Percentiles rank a stretch among this genome's conserved stretches.
phyloP scores from a whole-genome alignment of 2,113 vertebrate genomes.

The Crotalus horridus region DNA sequence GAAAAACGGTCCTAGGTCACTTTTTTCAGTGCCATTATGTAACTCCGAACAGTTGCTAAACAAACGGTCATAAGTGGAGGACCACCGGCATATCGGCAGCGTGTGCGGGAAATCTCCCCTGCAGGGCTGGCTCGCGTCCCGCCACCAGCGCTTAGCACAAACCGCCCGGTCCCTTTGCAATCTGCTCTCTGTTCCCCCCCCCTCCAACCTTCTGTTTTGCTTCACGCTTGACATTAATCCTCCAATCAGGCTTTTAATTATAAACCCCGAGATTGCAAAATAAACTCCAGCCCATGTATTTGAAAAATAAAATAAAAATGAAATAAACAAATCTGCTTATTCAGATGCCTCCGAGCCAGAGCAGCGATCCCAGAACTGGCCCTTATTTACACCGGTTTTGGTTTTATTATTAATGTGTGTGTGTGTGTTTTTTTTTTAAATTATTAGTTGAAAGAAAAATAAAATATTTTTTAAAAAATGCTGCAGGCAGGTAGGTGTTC shows the following conservation, averaged over 20 bases:
- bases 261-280: constrained; percentile 26
- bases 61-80: background rate
- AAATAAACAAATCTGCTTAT: background rate
- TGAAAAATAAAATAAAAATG: background rate
- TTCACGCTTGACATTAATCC: background rate
- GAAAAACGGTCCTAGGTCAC: no score
- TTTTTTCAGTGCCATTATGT: no score
- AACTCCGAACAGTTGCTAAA: background rate
- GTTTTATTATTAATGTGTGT: background rate
- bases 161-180: fast-evolving
- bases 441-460: background rate
- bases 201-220: fast-evolving
- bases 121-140: background rate
- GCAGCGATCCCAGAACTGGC: constrained; percentile 40
- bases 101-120: background rate
- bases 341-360: constrained; percentile 33
- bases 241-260: constrained; percentile 45
- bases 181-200: background rate
- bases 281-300: constrained; percentile 30
- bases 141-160: background rate
- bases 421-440: background rate
- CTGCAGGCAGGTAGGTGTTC: constrained; percentile 37
- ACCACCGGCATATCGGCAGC: background rate
- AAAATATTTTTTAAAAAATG: background rate
- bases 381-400: constrained; percentile 13